Evolutionary conservation across 2,888 invertebrate species (phyloP).

Genomic region (Drosophila vallismaia): DNA sequence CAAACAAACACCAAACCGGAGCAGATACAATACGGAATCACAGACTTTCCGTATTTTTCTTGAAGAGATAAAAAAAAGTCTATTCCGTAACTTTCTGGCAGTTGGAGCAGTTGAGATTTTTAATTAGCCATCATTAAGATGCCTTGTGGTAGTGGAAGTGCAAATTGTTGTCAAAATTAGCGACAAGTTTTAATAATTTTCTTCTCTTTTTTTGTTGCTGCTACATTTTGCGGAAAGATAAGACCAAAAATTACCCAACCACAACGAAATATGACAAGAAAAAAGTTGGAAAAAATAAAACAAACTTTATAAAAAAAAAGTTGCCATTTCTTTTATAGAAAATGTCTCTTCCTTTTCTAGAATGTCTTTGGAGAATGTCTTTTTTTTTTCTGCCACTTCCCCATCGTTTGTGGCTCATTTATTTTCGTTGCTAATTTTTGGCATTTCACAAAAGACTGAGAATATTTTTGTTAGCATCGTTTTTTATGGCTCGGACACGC

Average conservation of each 20-base stretch:
- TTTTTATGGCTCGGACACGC: constrained; percentile 69
- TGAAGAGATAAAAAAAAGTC: constrained; percentile 53
- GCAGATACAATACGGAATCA: constrained; percentile 31
- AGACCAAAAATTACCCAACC: constrained; percentile 62
- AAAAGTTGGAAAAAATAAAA: constrained; percentile 48
- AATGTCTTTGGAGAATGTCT: constrained; percentile 40
- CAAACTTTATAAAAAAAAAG: constrained; percentile 44
- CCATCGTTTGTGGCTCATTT: constrained; percentile 54
- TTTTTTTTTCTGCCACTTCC: background rate
- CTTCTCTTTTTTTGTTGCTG: constrained; percentile 45
- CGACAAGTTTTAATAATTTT: constrained; percentile 56
- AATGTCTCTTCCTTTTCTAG: constrained; percentile 17
- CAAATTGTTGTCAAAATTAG: constrained; percentile 75
- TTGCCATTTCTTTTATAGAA: constrained; percentile 46
- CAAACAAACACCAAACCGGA: constrained; percentile 62
- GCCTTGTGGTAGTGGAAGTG: constrained; percentile 36
- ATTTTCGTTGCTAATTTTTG: constrained; percentile 78
- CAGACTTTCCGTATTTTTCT: constrained; percentile 28
- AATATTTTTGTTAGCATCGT: constrained; percentile 57
- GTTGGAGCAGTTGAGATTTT: constrained; percentile 64
- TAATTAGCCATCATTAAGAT: constrained; percentile 68
- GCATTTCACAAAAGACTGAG: constrained; percentile 47
- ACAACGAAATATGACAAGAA: constrained; percentile 18
- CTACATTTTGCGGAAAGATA: constrained; percentile 43
- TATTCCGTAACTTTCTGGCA: constrained; percentile 47